phyloP scores from a whole-genome alignment of 1,140 invertebrate genomes.

The Eciton burchellii region DNA sequence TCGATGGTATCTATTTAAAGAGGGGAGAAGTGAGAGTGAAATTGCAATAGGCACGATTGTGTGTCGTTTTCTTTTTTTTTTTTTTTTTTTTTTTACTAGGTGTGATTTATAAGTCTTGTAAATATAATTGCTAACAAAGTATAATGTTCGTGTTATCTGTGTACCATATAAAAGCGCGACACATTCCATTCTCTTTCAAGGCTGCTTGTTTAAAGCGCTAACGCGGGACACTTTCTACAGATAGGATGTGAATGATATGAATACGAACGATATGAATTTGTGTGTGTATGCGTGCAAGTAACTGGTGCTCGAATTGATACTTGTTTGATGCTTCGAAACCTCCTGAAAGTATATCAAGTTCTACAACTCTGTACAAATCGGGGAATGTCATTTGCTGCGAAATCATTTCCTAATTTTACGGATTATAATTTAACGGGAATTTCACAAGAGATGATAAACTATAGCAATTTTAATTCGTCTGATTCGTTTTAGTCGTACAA shows the following conservation, averaged over 20 bases:
- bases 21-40: constrained; percentile 59
- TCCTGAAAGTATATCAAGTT: not conserved
- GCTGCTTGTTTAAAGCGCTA: constrained; percentile 70
- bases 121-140: constrained; percentile 83
- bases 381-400: not conserved
- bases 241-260: too few species aligned
- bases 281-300: constrained; percentile 74
- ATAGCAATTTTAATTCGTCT: not conserved
- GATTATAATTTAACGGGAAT: not conserved
- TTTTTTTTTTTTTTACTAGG: constrained; percentile 76
- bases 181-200: constrained; percentile 82
- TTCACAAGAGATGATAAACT: not conserved
- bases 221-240: constrained; percentile 74
- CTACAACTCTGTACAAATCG: not conserved
- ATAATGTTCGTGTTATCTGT: constrained; percentile 80
- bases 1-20: constrained; percentile 24
- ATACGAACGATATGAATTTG: constrained; percentile 75
- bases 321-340: not conserved
- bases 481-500: not conserved
- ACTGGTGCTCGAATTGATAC: constrained; percentile 33
- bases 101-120: constrained; percentile 84
- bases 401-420: not conserved
- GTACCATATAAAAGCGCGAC: constrained; percentile 84
- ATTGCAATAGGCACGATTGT: constrained; percentile 77
- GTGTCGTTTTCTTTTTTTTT: too few species aligned